Conservation (phyloP, 2,888 invertebrate species). For the Acholoe squamosa region DNA sequence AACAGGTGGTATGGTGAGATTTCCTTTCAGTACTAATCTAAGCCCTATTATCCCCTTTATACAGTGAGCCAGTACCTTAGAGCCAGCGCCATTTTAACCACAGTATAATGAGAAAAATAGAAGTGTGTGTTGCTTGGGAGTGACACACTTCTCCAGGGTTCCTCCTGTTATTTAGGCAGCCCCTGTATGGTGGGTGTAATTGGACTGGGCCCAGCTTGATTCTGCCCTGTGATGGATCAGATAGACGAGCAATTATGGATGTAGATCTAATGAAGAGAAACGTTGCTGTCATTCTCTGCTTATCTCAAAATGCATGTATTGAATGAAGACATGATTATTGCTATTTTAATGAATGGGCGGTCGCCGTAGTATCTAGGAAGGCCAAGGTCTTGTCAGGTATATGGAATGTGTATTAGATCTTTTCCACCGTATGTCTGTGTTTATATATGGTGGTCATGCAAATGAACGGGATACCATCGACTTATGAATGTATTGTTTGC, state of each 20-base stretch:
- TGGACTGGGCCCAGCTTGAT: neutral
- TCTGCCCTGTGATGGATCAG: conserved; percentile 14
- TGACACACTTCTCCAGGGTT: neutral
- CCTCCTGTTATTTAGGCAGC: neutral
- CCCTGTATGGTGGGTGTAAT: neutral
- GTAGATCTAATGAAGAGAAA: conserved; percentile 25
- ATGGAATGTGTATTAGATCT: no score
- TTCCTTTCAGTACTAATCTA: no score
- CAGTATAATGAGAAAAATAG: neutral
- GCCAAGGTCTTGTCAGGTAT: neutral
- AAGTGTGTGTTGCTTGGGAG: neutral
- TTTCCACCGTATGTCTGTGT: no score
- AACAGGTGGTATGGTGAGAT: no score
- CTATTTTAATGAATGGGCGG: neutral
- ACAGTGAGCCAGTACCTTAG: neutral
- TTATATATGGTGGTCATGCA: no score
- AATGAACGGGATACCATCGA: no score
- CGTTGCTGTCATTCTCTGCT: neutral
- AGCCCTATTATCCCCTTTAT: no score
- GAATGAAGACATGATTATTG: neutral
- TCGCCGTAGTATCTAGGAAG: neutral
- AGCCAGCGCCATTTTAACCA: neutral
- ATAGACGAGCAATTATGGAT: conserved; percentile 16
- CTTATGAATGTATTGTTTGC: no score
- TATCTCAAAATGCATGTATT: neutral